Conservation (phyloP, 2,113 vertebrate genomes). For the Bubo scandiacus region DNA sequence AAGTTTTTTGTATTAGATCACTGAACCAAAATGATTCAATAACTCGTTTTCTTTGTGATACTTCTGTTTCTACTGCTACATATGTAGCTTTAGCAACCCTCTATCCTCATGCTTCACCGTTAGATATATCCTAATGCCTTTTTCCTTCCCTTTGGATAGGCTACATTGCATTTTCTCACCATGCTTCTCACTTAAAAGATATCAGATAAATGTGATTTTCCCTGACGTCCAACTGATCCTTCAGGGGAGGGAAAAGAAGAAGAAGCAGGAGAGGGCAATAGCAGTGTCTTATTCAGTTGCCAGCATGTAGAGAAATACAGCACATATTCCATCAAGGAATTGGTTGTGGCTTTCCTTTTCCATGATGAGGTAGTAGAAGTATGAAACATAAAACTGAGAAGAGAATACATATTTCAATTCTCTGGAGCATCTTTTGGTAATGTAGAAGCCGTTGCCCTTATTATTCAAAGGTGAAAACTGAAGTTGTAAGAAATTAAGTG, state of each 20-base stretch:
- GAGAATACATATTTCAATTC: neutral
- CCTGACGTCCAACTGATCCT: neutral
- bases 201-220: neutral
- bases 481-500: slow-evolving; percentile 1
- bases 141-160: neutral
- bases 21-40: neutral
- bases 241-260: neutral
- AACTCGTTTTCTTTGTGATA: neutral
- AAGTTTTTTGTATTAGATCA: neutral
- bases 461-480: neutral
- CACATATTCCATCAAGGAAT: neutral
- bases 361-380: neutral
- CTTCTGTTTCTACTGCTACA: neutral
- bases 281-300: neutral
- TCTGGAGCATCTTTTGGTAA: neutral
- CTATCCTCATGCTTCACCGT: neutral
- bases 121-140: neutral
- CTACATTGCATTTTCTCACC: neutral
- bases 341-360: neutral
- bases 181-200: neutral
- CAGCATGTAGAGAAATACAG: neutral
- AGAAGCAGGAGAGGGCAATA: neutral
- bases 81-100: neutral
- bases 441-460: neutral
- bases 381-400: neutral